These are phyloP conservation scores for Brenthis ino DNA, from an alignment of 2,888 invertebrate species.

Conservation along the genomic window DNA sequence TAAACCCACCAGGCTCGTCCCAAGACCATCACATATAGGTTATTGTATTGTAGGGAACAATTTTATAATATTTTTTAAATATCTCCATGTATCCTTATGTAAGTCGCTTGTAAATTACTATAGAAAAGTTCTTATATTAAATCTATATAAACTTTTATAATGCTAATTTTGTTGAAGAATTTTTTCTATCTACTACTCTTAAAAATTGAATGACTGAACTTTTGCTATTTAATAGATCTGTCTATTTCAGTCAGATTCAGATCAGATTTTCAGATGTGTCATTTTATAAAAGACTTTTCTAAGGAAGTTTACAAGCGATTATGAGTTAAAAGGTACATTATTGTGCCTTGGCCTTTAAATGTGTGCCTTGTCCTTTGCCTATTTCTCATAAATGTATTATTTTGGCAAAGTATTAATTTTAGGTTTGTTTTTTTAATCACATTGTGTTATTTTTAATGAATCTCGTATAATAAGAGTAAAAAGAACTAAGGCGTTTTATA, in stretches of 20 bases:
- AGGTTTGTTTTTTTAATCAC: not conserved
- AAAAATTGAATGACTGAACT: too few species aligned
- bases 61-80: conserved; percentile 24
- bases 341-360: conserved; percentile 29
- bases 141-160: not conserved
- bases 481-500: not conserved
- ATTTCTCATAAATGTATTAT: conserved; percentile 19
- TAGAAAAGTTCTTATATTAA: not conserved
- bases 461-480: not conserved
- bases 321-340: conserved; percentile 8
- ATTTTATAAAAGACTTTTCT: not conserved
- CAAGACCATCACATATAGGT: conserved; percentile 34
- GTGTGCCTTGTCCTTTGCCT: conserved; percentile 26
- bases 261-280: not conserved
- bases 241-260: not conserved
- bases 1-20: conserved; percentile 34
- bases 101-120: not conserved
- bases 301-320: conserved; percentile 4
- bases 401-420: conserved; percentile 17
- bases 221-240: not conserved
- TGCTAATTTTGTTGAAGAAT: not conserved
- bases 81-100: not conserved
- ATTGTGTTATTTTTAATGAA: conserved; percentile 3
- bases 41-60: conserved; percentile 22
- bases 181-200: too few species aligned